Evolutionary conservation across 2,888 invertebrate species (phyloP).

Genomic region (Pheosia tremula): DNA sequence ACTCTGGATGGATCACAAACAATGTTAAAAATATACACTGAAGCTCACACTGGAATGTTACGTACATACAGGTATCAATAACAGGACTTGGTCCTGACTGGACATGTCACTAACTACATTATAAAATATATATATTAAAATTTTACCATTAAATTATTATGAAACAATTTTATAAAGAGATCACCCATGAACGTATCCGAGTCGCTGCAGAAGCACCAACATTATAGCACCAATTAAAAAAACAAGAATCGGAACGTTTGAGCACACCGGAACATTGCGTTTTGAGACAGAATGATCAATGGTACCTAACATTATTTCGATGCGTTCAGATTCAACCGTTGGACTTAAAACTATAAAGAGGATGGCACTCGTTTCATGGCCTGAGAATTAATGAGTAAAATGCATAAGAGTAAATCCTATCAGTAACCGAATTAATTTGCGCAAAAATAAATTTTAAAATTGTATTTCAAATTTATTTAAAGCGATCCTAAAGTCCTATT

Average conservation of each 20-base stretch:
- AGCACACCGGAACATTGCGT: constrained; percentile 23
- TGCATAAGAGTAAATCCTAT: constrained; percentile 79
- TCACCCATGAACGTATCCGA: constrained; percentile 70
- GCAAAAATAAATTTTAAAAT: constrained; percentile 31
- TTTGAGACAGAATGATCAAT: constrained; percentile 41
- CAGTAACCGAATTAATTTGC: constrained; percentile 46
- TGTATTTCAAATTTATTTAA: constrained; percentile 42
- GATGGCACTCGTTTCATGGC: constrained; percentile 84
- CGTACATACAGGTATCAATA: constrained; percentile 83
- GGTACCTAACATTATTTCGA: constrained; percentile 61
- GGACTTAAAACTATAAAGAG: constrained; percentile 78
- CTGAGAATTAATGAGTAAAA: constrained; percentile 84
- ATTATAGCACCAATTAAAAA: constrained; percentile 61
- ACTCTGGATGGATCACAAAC: constrained; percentile 82
- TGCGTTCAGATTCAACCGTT: constrained; percentile 67
- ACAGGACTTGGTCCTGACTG: constrained; percentile 49
- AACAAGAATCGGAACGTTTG: constrained; percentile 37
- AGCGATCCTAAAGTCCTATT: constrained; percentile 27
- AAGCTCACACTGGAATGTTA: constrained; percentile 83
- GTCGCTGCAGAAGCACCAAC: constrained; percentile 71
- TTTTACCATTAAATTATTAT: constrained; percentile 47
- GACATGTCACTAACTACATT: constrained; percentile 63
- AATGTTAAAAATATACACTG: constrained; percentile 73
- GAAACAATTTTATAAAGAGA: constrained; percentile 70
- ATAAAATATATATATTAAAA: constrained; percentile 69